These are phyloP conservation scores for Timema podura DNA, from an alignment of 2,888 invertebrate species.

Conservation along the genomic window DNA sequence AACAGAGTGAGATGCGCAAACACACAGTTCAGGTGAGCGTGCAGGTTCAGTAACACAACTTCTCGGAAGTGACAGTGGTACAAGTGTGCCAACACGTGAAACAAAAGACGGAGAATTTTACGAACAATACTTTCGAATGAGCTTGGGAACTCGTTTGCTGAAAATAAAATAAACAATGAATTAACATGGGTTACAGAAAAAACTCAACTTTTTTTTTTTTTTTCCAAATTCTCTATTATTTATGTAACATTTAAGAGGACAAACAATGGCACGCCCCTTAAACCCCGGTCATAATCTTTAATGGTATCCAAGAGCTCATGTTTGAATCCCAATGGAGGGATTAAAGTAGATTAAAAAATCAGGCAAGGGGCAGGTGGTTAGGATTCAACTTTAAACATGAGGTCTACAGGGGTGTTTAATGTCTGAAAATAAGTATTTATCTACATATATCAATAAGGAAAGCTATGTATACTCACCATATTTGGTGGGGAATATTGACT, in stretches of 20 bases:
- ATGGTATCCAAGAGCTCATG: no score
- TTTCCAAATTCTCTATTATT: no score
- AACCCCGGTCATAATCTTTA: no score
- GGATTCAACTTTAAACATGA: no score
- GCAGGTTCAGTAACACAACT: slow-evolving; percentile 87
- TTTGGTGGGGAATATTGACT: slow-evolving; percentile 96
- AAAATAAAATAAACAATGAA: slow-evolving; percentile 37
- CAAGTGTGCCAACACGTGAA: slow-evolving; percentile 97
- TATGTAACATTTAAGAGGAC: no score
- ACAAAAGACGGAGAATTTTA: slow-evolving; percentile 92
- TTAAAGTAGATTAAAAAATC: no score
- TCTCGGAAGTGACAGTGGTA: slow-evolving; percentile 97
- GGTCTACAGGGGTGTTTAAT: no score
- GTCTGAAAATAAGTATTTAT: no score
- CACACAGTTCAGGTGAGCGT: slow-evolving; percentile 95
- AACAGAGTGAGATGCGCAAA: slow-evolving; percentile 92
- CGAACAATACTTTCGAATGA: slow-evolving; percentile 92
- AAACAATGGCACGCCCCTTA: no score
- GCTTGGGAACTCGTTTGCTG: slow-evolving; percentile 90
- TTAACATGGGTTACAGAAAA: not conserved
- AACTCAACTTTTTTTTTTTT: slow-evolving; percentile 9
- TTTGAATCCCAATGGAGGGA: no score
- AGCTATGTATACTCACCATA: slow-evolving; percentile 78
- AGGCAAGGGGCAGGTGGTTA: no score
- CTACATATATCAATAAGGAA: no score